phyloP scores from a whole-genome alignment of 2,797 vertebrate species.

The Eulemur albifrons region DNA sequence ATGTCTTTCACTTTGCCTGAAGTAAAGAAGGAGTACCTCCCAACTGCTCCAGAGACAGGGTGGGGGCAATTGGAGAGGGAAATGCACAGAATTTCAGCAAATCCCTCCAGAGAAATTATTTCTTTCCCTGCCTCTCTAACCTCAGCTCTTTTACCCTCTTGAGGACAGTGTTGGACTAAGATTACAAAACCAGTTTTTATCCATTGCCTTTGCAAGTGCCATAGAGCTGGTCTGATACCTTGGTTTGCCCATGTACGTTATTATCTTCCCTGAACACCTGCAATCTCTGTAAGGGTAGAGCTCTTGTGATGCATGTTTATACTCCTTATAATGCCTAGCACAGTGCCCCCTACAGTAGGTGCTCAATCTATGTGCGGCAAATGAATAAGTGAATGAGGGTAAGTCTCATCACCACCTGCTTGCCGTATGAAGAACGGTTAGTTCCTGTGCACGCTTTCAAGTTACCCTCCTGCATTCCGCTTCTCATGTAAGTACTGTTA shows the following conservation, averaged over 20 bases:
- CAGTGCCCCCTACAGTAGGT: not conserved
- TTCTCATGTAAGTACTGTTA: slow-evolving; percentile 79
- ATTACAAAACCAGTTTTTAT: not conserved
- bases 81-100: not conserved
- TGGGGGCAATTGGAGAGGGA: not conserved
- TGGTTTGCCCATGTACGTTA: not conserved
- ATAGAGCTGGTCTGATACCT: not conserved
- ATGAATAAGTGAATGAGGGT: not conserved
- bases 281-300: not conserved
- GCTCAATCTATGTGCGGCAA: not conserved
- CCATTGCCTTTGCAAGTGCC: not conserved
- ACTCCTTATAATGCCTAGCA: not conserved
- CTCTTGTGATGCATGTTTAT: not conserved
- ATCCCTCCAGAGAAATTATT: not conserved
- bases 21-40: not conserved
- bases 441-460: slow-evolving; percentile 55
- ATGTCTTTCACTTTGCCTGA: not conserved
- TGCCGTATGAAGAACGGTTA: slow-evolving; percentile 49
- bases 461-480: slow-evolving; percentile 56
- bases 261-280: not conserved
- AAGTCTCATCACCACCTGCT: not conserved
- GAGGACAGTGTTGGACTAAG: not conserved
- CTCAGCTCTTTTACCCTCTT: not conserved
- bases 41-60: not conserved
- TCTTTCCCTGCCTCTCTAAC: not conserved